These are phyloP conservation scores for Porites divaricata DNA, from an alignment of 92 coral and sea anemone species.

Conservation along the genomic window DNA sequence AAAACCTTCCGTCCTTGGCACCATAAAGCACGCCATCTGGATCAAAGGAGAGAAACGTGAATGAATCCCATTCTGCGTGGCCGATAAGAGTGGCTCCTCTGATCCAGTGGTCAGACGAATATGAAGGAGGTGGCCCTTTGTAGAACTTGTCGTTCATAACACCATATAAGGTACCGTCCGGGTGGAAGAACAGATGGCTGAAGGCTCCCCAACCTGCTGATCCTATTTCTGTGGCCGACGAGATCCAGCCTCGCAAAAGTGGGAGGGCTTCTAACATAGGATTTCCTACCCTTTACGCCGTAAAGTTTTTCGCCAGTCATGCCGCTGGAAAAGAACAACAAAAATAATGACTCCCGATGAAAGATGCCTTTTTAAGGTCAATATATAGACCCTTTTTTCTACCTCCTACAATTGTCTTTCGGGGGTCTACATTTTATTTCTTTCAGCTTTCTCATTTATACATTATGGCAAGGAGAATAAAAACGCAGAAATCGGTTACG, in stretches of 20 bases:
- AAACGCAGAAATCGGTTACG: too few species aligned
- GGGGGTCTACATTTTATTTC: too few species aligned
- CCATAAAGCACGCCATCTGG: conserved; percentile 38
- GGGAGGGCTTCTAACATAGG: neutral
- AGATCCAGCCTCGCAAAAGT: neutral
- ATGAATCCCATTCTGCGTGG: conserved; percentile 6
- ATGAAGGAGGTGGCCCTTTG: conserved; percentile 7
- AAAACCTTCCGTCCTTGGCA: conserved; percentile 5
- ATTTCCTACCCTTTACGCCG: neutral
- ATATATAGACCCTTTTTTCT: too few species aligned
- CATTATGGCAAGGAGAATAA: too few species aligned
- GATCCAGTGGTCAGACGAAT: neutral
- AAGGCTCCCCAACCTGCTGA: neutral
- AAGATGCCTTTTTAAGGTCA: too few species aligned
- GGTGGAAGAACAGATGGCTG: conserved; percentile 32
- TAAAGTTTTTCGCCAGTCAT: neutral
- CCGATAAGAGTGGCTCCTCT: conserved; percentile 16
- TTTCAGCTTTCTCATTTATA: too few species aligned
- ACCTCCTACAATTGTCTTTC: too few species aligned
- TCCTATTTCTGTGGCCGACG: neutral
- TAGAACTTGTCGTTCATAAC: neutral
- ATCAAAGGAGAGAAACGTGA: conserved; percentile 37
- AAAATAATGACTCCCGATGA: too few species aligned
- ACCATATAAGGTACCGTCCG: conserved; percentile 22
- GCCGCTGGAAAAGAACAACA: neutral